Percentiles rank a stretch among this genome's conserved stretches.
Conservation (phyloP, 1,140 invertebrate species). For the Drosophila biarmipes region DNA sequence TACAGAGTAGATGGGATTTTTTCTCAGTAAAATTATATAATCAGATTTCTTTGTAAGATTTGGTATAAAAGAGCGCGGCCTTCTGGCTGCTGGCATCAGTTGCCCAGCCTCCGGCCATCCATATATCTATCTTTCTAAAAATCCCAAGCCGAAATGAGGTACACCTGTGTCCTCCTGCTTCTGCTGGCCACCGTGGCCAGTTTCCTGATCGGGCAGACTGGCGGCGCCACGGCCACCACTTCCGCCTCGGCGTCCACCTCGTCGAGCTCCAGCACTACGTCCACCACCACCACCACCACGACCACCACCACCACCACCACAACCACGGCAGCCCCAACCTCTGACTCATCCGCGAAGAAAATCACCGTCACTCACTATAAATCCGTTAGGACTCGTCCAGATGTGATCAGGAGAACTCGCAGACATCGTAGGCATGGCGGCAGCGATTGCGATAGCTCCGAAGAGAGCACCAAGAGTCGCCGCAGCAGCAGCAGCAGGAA, state of each 20-base stretch:
- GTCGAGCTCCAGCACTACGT: neutral
- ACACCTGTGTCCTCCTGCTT: constrained; percentile 9
- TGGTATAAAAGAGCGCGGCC: neutral
- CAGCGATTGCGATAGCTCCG: no score
- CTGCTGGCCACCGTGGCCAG: constrained; percentile 6
- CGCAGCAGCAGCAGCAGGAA: neutral
- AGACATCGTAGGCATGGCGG: neutral
- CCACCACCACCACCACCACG: neutral
- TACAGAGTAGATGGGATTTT: neutral
- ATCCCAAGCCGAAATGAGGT: constrained; percentile 8
- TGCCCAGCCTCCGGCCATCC: neutral
- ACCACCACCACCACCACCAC: neutral
- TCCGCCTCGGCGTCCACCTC: neutral
- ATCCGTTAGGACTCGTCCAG: no score
- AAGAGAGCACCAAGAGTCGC: neutral
- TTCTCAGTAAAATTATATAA: neutral
- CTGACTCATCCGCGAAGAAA: neutral
- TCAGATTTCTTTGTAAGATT: neutral
- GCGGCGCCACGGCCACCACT: neutral
- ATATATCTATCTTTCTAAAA: neutral
- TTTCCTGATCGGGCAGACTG: constrained; percentile 2
- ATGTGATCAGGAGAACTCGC: no score
- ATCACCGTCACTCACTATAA: no score
- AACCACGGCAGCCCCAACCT: neutral
- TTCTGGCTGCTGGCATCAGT: neutral